Evolutionary conservation across 2,888 invertebrate species (phyloP).

Genomic region (Epinotia nisella): DNA sequence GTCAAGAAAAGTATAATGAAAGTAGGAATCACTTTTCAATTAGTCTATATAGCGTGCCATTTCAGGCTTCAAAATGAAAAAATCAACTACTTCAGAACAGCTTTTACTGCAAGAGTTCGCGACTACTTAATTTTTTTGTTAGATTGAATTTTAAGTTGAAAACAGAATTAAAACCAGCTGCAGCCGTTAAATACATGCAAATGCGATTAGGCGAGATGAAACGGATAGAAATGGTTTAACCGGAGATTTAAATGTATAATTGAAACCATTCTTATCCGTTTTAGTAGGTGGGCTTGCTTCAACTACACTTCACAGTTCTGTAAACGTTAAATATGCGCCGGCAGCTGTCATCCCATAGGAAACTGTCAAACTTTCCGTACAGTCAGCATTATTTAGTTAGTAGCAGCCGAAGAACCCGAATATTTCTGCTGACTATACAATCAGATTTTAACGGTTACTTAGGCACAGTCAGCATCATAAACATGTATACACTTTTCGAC

Average conservation of each 20-base stretch:
- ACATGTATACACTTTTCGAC: too few species aligned
- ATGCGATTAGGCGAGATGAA: neutral
- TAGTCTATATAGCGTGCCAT: neutral
- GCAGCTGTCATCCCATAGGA: too few species aligned
- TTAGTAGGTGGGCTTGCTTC: too few species aligned
- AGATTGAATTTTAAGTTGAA: conserved; percentile 15
- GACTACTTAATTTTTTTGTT: neutral
- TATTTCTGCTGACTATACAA: too few species aligned
- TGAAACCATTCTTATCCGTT: too few species aligned
- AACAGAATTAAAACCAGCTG: neutral
- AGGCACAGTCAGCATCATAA: too few species aligned
- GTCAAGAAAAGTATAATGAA: too few species aligned
- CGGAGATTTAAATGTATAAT: neutral
- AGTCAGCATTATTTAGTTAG: too few species aligned
- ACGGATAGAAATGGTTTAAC: neutral
- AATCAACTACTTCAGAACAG: neutral
- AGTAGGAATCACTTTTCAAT: neutral
- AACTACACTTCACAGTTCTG: neutral
- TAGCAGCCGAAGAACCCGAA: too few species aligned
- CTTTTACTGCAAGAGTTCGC: neutral
- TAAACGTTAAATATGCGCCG: too few species aligned
- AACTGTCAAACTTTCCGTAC: too few species aligned
- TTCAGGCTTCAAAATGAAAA: neutral
- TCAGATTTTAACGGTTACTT: too few species aligned
- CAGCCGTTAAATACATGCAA: neutral